A percentile compares a stretch with the other conserved stretches of the same genome.
These are phyloP conservation scores for Drosophila melanica DNA, from an alignment of 1,140 invertebrate species.

Conservation along the genomic window DNA sequence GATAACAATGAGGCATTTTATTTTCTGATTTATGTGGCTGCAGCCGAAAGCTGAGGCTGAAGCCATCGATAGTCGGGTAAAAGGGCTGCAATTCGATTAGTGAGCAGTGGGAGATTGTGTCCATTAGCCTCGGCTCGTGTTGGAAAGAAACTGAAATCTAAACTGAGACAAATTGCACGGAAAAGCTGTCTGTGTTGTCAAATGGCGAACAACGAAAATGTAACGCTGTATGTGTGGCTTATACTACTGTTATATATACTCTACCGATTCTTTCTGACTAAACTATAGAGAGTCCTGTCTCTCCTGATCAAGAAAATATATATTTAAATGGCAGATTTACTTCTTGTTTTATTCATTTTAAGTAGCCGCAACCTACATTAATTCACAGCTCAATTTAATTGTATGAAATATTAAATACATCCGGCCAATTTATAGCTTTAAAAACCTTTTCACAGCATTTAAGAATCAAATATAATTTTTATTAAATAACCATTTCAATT, in stretches of 20 bases:
- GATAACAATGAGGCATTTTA: conserved; percentile 74
- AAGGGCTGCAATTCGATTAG: conserved; percentile 63
- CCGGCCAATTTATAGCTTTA: conserved; percentile 16
- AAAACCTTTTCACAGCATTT: not conserved
- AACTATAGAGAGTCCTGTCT: no score
- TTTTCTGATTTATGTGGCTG: conserved; percentile 69
- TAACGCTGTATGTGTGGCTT: no score
- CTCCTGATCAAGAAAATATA: no score
- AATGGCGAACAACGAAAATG: not conserved
- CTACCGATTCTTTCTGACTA: no score
- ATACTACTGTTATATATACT: no score
- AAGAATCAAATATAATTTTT: conserved; percentile 17
- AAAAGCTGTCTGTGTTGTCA: conserved; percentile 8
- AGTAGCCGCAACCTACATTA: not conserved
- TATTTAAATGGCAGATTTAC: no score
- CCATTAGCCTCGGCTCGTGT: conserved; percentile 6
- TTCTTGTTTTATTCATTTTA: not conserved
- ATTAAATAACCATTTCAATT: conserved; percentile 30
- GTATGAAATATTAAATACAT: conserved; percentile 3
- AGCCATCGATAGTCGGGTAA: conserved; percentile 32
- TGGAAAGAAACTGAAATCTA: conserved; percentile 8
- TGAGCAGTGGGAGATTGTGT: conserved; percentile 32
- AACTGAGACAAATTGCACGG: conserved; percentile 37
- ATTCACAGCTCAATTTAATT: not conserved
- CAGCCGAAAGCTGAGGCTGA: not conserved